These are phyloP conservation scores for Chlamydotis undulata DNA, from an alignment of 2,113 vertebrate genomes.

Conservation along the genomic window DNA sequence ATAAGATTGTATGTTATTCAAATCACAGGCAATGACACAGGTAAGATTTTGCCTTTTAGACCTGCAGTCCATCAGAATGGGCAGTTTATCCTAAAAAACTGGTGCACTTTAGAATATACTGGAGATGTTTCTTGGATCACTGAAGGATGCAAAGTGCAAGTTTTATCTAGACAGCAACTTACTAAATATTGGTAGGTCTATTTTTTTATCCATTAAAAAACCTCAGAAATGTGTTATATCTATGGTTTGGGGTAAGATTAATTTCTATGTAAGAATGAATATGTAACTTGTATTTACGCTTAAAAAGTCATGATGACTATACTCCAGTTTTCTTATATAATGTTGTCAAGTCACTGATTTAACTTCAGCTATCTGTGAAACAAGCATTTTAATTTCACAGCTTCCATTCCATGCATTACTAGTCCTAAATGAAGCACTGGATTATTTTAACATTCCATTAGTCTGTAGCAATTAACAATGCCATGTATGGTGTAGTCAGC, in stretches of 20 bases:
- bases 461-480: constrained; percentile 80
- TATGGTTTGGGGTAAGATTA: not conserved
- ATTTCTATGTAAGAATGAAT: not conserved
- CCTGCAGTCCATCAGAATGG: constrained; percentile 43
- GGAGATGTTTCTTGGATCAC: constrained; percentile 62
- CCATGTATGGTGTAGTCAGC: constrained; percentile 66
- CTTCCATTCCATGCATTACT: constrained; percentile 80
- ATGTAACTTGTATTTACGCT: not conserved
- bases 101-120: constrained; percentile 42
- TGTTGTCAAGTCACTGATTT: constrained; percentile 51
- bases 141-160: constrained; percentile 58
- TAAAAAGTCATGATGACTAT: not conserved
- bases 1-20: constrained; percentile 82
- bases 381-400: constrained; percentile 77
- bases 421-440: constrained; percentile 71
- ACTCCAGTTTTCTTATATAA: not conserved
- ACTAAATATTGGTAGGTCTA: constrained; percentile 37
- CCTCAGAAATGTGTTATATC: not conserved
- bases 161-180: constrained; percentile 46
- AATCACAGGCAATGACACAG: constrained; percentile 83
- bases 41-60: constrained; percentile 82
- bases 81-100: constrained; percentile 42
- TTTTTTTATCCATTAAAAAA: not conserved
- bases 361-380: constrained; percentile 66
- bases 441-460: constrained; percentile 79